These are phyloP conservation scores for Jaculus jaculus DNA, from an alignment of 2,113 vertebrate species.

Conservation along the genomic window DNA sequence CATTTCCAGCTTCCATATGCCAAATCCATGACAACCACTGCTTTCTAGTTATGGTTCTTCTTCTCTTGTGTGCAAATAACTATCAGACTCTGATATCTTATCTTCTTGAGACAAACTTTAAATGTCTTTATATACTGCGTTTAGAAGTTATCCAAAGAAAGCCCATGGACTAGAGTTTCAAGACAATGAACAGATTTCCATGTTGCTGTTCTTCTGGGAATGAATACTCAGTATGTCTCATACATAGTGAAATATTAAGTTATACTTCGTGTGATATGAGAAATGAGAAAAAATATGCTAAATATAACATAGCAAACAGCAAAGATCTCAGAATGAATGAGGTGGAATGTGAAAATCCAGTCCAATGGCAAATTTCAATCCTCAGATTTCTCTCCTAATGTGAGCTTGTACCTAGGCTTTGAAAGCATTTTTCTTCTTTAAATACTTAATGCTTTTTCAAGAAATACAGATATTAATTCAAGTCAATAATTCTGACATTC, in stretches of 20 bases:
- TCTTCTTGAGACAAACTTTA: not conserved
- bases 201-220: not conserved
- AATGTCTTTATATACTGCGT: not conserved
- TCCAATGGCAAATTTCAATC: not conserved
- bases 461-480: not conserved
- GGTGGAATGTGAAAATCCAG: not conserved
- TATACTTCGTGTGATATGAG: not conserved
- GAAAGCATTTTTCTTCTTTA: not conserved
- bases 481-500: not conserved
- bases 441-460: not conserved
- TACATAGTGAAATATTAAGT: not conserved
- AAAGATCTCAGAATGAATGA: not conserved
- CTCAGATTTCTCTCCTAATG: no score
- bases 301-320: not conserved
- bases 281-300: not conserved
- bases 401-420: not conserved
- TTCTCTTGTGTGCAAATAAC: not conserved
- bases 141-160: not conserved
- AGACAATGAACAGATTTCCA: not conserved
- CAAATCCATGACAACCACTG: rapidly evolving
- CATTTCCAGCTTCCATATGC: not conserved
- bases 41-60: no score
- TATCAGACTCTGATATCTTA: not conserved
- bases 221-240: not conserved
- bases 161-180: not conserved